Evolutionary conservation across 2,797 vertebrate genomes (phyloP), one percentile per base, ranked within the genome.

Genomic region (Crenuchus spilurus): DNA sequence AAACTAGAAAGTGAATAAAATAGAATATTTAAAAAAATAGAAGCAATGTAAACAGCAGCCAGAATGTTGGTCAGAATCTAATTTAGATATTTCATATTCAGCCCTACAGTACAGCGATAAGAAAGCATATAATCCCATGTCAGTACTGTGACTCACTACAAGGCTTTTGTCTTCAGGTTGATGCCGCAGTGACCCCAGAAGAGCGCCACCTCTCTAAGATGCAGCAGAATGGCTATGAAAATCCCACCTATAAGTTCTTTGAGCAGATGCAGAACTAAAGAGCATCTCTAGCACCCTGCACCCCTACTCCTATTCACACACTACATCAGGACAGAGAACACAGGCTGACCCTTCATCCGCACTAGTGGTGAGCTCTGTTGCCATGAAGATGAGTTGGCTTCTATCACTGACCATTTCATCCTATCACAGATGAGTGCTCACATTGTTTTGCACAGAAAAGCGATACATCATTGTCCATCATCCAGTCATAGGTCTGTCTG

Each of bases 211-310:
- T 99, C 82, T 95, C 94, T 78, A 98, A 97, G 91, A 99, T 99
- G 97, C 98, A 99, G 87, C 97, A 99, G 86, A 99, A 99, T 0
- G 97, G 97, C 81, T 99, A 99, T 0, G 98, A 99, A 88, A 99
- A 99, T 52, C 98, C 98, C 68, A 99, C 98, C 73, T 99, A 99
- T 92, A 99, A 99, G 91, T 99, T 99, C 94, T 99, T 99, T 42
- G 98, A 99, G 91, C 98, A 99, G 89, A 98, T 99, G 94, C 98
- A 99, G 88, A 99, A 97, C 91, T 99, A 94, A 94, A 87, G 86
- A 80, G 37, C 52, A 39, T 65, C 79, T 72, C 48, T 0, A 52
- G 35, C 16, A n/a, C 65, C 49, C 48, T 14, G 4, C 44, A 33
- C 16, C 20, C 51, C 58, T 54, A 5, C n/a, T 41, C 31, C 22